Evolutionary conservation across 2,113 vertebrate genomes (phyloP).

Genomic region (Chamaea fasciata): DNA sequence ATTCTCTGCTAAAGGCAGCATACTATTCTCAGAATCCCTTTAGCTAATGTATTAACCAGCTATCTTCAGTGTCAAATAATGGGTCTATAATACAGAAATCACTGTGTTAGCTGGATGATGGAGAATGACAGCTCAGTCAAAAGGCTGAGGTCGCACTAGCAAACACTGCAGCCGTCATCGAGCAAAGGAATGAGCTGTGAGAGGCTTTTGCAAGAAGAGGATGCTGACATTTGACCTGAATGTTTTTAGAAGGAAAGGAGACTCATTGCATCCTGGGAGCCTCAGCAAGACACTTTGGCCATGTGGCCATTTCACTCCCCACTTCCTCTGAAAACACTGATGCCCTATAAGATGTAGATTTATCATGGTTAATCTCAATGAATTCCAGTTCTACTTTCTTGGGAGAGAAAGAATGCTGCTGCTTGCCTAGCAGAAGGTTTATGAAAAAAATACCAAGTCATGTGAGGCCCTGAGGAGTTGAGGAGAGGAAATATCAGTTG

Average conservation of each 20-base stretch:
- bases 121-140: constrained; percentile 8
- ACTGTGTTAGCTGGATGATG: neutral
- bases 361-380: neutral
- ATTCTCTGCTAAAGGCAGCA: neutral
- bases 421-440: neutral
- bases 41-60: neutral
- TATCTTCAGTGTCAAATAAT: constrained; percentile 6
- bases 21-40: neutral
- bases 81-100: neutral
- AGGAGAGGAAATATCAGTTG: neutral
- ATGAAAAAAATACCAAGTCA: neutral
- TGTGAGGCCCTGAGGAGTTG: neutral
- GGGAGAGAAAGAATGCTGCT: neutral
- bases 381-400: neutral
- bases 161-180: neutral
- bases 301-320: neutral
- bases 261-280: neutral
- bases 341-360: neutral
- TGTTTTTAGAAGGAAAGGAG: neutral
- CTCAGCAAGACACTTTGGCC: neutral
- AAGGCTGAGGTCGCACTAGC: neutral
- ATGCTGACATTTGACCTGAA: neutral
- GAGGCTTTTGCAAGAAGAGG: neutral
- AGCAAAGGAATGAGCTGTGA: neutral
- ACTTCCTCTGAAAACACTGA: neutral